Evolutionary conservation across 2,888 invertebrate genomes (phyloP).

Genomic region (Aleiodes alternator): DNA sequence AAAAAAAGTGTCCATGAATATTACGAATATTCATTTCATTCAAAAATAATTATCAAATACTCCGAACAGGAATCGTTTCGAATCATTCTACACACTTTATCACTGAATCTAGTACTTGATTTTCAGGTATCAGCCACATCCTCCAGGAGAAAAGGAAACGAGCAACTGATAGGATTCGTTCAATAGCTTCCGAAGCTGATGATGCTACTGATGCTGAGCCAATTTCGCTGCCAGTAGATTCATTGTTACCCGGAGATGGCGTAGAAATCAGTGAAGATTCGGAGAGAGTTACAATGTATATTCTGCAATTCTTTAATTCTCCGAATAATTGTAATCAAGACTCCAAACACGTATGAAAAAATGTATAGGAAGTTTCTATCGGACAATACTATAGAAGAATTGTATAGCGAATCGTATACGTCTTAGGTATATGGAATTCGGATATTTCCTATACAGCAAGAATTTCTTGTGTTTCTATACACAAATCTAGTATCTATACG

Average conservation of each 20-base stretch:
- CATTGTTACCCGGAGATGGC: conserved; percentile 18
- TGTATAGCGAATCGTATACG: too few species aligned
- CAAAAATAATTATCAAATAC: background rate
- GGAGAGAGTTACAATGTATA: background rate
- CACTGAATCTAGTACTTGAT: background rate
- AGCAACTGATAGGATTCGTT: conserved; percentile 58
- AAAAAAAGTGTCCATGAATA: too few species aligned
- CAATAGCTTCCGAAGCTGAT: conserved; percentile 64
- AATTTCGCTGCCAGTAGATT: conserved; percentile 61
- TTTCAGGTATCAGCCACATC: conserved; percentile 45
- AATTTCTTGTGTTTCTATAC: too few species aligned
- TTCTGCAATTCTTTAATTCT: background rate
- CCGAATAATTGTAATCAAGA: too few species aligned
- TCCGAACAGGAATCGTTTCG: background rate
- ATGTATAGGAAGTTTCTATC: too few species aligned
- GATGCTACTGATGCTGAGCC: conserved; percentile 64
- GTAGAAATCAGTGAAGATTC: conserved; percentile 11
- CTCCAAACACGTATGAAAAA: too few species aligned
- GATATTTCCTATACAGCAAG: too few species aligned
- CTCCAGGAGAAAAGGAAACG: conserved; percentile 51
- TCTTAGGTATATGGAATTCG: too few species aligned
- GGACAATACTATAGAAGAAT: too few species aligned
- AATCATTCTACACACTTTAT: background rate
- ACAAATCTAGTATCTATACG: too few species aligned
- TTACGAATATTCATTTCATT: background rate